phyloP scores from a whole-genome alignment of 53 echinoderm and acorn worm genomes.

The Patiria pectinifera region DNA sequence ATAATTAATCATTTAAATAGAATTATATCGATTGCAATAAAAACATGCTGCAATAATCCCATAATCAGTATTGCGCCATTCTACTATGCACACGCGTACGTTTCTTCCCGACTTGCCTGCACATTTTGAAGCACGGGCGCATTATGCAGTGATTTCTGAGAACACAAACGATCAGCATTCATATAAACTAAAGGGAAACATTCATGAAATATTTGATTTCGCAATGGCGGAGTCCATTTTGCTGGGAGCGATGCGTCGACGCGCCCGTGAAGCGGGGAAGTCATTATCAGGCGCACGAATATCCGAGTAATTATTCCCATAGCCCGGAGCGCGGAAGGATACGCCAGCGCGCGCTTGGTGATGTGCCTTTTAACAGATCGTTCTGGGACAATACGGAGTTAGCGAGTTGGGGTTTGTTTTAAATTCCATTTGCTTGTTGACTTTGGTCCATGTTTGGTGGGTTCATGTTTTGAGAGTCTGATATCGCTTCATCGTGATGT shows the following conservation, averaged over 20 bases:
- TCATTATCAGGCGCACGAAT: conserved; percentile 44
- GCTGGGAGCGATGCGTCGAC: background rate
- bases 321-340: conserved; percentile 54
- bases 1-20: no score
- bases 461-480: no score
- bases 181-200: background rate
- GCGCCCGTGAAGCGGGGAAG: background rate
- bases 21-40: no score
- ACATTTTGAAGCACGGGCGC: background rate
- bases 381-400: conserved; percentile 23
- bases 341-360: conserved; percentile 8
- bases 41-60: no score
- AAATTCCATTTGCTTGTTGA: conserved; percentile 39
- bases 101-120: background rate
- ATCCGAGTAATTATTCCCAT: conserved; percentile 46
- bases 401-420: background rate
- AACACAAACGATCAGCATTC: background rate
- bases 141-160: conserved; percentile 2
- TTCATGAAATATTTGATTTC: conserved; percentile 27
- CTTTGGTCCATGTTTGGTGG: background rate
- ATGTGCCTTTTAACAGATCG: conserved; percentile 32
- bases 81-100: no score
- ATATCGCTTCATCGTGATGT: background rate
- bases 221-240: background rate
- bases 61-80: no score